Percentiles rank a stretch among this genome's conserved stretches.
phyloP scores from a whole-genome alignment of 2,888 invertebrate genomes.

The Drosophila hamatofila region DNA sequence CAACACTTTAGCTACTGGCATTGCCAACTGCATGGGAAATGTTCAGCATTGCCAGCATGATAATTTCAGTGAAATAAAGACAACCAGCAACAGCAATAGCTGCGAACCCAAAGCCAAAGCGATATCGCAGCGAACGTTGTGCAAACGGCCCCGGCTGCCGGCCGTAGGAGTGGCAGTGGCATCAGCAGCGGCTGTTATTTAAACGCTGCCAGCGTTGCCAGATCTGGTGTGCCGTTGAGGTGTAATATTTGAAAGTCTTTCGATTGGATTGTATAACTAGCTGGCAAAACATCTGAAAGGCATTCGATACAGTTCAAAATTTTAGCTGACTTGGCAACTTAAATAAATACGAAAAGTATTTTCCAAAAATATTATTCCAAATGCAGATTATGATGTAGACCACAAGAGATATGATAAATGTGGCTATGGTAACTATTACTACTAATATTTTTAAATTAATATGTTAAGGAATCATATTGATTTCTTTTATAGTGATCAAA shows the following conservation, averaged over 20 bases:
- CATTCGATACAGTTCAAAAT: conserved; percentile 28
- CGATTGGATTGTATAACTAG: conserved; percentile 44
- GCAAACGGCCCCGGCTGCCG: conserved; percentile 61
- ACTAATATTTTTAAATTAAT: background rate
- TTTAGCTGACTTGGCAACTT: conserved; percentile 12
- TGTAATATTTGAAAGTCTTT: conserved; percentile 53
- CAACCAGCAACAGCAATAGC: conserved; percentile 41
- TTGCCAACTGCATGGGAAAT: conserved; percentile 54
- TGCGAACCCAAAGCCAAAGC: conserved; percentile 43
- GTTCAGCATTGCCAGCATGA: conserved; percentile 63
- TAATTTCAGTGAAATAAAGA: conserved; percentile 55
- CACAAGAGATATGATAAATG: background rate
- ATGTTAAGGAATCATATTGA: background rate
- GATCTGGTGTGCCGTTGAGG: conserved; percentile 31
- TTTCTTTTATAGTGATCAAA: background rate
- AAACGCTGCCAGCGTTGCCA: conserved; percentile 59
- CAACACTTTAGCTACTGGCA: conserved; percentile 51
- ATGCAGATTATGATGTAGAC: background rate
- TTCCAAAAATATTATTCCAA: background rate
- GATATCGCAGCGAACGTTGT: conserved; percentile 68
- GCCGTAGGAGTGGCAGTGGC: conserved; percentile 64
- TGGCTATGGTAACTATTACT: background rate
- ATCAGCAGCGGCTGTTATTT: conserved; percentile 65
- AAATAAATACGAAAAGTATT: background rate
- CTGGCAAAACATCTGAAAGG: conserved; percentile 19